A percentile compares a stretch with the other conserved stretches of the same genome.
Evolutionary conservation across 2,797 vertebrate genomes (phyloP).

Genomic region (Tenualosa thibaudeaui): DNA sequence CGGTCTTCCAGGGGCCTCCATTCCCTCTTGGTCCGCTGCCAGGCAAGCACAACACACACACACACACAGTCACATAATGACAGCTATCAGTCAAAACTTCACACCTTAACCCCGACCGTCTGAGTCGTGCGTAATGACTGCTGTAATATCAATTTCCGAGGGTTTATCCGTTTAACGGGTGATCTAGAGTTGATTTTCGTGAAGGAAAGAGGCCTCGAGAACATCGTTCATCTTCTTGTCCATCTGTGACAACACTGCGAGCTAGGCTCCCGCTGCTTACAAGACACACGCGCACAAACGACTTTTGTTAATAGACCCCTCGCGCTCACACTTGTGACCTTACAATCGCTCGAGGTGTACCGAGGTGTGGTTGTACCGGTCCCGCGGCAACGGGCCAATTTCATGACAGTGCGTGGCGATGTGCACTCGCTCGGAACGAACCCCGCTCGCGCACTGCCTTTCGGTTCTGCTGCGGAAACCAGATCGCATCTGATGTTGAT

Average conservation of each 20-base stretch:
- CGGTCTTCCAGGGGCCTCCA: slow-evolving; percentile 96
- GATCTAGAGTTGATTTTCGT: neutral
- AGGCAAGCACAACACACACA: slow-evolving; percentile 17
- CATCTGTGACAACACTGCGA: neutral
- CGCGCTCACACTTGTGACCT: neutral
- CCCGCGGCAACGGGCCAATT: neutral
- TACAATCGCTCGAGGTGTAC: neutral
- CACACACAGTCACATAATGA: slow-evolving; percentile 28
- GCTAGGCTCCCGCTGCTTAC: neutral
- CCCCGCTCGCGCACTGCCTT: neutral
- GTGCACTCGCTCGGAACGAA: neutral
- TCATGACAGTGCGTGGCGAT: neutral
- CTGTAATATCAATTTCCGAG: neutral
- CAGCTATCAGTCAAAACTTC: neutral
- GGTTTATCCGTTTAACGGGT: neutral
- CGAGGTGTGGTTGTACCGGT: neutral
- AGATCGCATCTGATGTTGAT: neutral
- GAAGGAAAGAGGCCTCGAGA: neutral
- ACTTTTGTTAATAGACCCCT: neutral
- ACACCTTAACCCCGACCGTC: neutral
- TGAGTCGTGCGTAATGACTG: neutral
- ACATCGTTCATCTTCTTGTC: neutral
- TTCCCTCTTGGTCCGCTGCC: slow-evolving; percentile 92
- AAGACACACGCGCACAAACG: neutral
- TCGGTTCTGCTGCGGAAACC: neutral